Percentiles rank a stretch among this genome's conserved stretches.
Conservation (phyloP, 2,113 vertebrate genomes). For the Brachionichthys hirsutus region DNA sequence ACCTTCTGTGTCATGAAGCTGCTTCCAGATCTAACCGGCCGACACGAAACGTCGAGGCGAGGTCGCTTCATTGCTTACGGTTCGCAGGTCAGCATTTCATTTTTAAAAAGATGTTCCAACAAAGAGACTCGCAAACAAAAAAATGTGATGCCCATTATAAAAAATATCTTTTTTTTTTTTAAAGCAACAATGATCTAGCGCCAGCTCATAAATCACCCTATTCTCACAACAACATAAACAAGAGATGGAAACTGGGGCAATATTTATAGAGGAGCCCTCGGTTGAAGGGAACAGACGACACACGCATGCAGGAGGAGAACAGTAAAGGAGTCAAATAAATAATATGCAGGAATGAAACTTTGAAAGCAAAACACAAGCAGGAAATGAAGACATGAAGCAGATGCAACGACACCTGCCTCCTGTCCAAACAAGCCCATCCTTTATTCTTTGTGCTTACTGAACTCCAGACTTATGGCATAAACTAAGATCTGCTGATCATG, state of each 20-base stretch:
- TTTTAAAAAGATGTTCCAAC: too few relatives aligned
- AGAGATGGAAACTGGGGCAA: slow-evolving; percentile 57
- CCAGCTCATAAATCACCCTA: not conserved
- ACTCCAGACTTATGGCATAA: too few relatives aligned
- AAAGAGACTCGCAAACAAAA: not conserved
- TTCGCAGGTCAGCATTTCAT: too few relatives aligned
- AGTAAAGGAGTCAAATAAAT: too few relatives aligned
- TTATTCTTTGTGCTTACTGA: too few relatives aligned
- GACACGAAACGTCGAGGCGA: not conserved
- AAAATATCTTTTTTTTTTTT: too few relatives aligned
- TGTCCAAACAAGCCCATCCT: too few relatives aligned
- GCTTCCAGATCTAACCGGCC: not conserved
- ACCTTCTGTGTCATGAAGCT: slow-evolving; percentile 5
- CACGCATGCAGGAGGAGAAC: not conserved
- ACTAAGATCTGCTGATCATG: not conserved
- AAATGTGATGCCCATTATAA: slow-evolving; percentile 14
- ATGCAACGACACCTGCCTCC: too few relatives aligned
- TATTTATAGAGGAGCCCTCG: slow-evolving; percentile 71
- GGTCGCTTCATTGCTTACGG: slow-evolving; percentile 1
- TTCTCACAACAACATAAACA: slow-evolving; percentile 10
- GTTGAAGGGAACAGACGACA: slow-evolving; percentile 29
- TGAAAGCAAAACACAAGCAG: too few relatives aligned
- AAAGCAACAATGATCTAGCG: slow-evolving; percentile 58
- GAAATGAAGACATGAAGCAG: too few relatives aligned
- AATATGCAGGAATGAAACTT: too few relatives aligned